Percentiles rank a stretch among this genome's conserved stretches.
Conservation (phyloP, 1,140 invertebrate genomes). For the Ptiloglossa arizonensis region DNA sequence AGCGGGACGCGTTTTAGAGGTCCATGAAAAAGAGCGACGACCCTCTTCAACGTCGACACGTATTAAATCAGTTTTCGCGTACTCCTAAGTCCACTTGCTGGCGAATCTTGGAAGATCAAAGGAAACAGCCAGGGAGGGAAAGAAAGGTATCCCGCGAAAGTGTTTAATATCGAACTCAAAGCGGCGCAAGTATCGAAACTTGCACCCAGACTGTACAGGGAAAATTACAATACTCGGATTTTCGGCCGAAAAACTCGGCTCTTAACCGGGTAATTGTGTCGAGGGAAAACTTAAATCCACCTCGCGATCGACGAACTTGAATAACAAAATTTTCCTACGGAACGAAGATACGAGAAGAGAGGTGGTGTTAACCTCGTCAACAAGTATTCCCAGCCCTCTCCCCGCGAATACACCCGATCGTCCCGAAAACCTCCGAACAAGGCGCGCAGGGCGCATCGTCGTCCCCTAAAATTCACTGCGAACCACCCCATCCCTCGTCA, state of each 20-base stretch:
- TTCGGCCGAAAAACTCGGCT: no score
- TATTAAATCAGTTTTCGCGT: conserved; percentile 77
- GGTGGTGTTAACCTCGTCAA: neutral
- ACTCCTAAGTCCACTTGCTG: neutral
- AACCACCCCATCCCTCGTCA: neutral
- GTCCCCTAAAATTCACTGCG: neutral
- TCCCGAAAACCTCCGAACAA: neutral
- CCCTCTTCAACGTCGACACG: conserved; percentile 75
- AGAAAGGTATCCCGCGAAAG: neutral
- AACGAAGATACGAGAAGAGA: neutral
- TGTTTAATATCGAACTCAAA: no score
- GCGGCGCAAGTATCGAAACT: no score
- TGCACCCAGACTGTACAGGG: no score
- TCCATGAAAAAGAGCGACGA: conserved; percentile 67
- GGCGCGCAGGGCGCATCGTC: neutral
- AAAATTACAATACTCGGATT: no score
- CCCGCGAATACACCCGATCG: neutral
- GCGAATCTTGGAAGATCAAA: neutral
- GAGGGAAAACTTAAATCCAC: no score
- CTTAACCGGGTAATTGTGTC: no score
- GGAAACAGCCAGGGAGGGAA: neutral
- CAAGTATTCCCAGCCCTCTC: neutral
- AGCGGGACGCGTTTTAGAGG: conserved; percentile 54
- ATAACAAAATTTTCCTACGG: no score
- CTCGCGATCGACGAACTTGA: no score